A percentile compares a stretch with the other conserved stretches of the same genome.
phyloP scores from a whole-genome alignment of 1,140 invertebrate genomes.

The Coptotermes formosanus region DNA sequence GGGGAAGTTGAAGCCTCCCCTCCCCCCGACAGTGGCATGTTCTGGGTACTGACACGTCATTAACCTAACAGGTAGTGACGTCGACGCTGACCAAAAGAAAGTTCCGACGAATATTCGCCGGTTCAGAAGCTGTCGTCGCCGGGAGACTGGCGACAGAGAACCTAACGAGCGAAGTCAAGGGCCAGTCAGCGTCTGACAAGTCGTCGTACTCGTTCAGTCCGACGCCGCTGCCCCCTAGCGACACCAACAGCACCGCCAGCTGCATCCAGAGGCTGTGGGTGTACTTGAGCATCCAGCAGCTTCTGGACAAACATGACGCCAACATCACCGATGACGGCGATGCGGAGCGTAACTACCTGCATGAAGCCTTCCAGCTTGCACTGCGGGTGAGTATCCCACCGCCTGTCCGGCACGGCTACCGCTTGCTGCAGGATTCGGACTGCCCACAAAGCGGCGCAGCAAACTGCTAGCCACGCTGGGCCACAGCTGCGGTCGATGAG shows the following conservation, averaged over 20 bases:
- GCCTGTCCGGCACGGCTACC: not conserved
- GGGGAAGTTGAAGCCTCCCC: too few species aligned
- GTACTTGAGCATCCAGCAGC: conserved; percentile 65
- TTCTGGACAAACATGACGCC: conserved; percentile 51
- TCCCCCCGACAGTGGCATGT: too few species aligned
- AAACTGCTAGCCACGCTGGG: too few species aligned
- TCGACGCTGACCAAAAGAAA: conserved; percentile 47
- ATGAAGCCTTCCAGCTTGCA: conserved; percentile 51
- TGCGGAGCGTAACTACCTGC: not conserved
- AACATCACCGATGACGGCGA: too few species aligned
- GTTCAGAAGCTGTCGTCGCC: conserved; percentile 59
- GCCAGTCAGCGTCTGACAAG: not conserved
- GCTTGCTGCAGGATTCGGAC: too few species aligned
- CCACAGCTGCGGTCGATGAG: too few species aligned
- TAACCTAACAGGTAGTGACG: conserved; percentile 39
- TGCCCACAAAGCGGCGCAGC: too few species aligned
- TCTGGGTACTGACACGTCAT: not conserved
- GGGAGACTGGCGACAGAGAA: conserved; percentile 41
- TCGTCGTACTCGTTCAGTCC: not conserved
- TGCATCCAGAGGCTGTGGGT: conserved; percentile 62
- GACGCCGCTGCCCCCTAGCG: not conserved
- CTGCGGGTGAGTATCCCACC: conserved; percentile 44
- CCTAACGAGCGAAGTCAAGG: not conserved
- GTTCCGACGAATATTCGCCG: conserved; percentile 58
- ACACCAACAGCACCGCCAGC: not conserved